Base-by-base conservation (phyloP, 2,797 vertebrate genomes). In the Channa striata region DNA sequence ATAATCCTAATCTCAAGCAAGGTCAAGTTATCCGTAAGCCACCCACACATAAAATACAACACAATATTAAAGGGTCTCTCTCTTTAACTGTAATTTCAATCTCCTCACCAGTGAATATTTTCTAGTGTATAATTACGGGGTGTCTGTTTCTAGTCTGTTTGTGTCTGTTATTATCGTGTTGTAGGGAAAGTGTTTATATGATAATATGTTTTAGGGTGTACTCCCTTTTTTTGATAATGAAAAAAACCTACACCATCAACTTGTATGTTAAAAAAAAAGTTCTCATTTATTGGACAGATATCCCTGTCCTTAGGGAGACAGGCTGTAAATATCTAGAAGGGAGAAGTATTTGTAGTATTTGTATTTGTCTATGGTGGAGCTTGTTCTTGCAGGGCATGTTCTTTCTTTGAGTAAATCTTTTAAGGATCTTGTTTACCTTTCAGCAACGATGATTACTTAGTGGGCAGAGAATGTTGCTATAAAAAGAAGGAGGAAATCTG, bases 361-460 rank as follows among this genome's bases (percentile, higher is more conserved):
- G 1, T 60, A 12, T 63, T 75, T 63, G 40, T 20, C 43, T 13
- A 1, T 47, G 49, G 44, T 16, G 9, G 40, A 36, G 23, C 10
- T 50, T 77, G 37, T 58, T 68, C 59, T 60, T 63, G 34, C 42
- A 56, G 20, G 68, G 57, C 1, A 0, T 16, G 16, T 23, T 67
- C 20, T 61, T 48, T 61, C 56, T 70, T 52, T 69, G 73, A 65
- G 9, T 73, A 65, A 83, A 65, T 68, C 60, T 72, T 52, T 60
- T 72, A 68, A 81, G 78, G 57, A 59, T 64, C 25, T 70, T 86
- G 81, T 86, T 91, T 89, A 82, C 59, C 17, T 25, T 69, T 39
- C 23, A 69, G 14, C 20, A 0, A 46, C 40, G 66, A 68, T 70
- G 70, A 82, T 76, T 52, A 72, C 72, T 82, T 40, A 43, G 51